A percentile compares a stretch with the other conserved stretches of the same genome.
phyloP scores from a whole-genome alignment of 2,113 vertebrate genomes.

The Myxocyprinus asiaticus region DNA sequence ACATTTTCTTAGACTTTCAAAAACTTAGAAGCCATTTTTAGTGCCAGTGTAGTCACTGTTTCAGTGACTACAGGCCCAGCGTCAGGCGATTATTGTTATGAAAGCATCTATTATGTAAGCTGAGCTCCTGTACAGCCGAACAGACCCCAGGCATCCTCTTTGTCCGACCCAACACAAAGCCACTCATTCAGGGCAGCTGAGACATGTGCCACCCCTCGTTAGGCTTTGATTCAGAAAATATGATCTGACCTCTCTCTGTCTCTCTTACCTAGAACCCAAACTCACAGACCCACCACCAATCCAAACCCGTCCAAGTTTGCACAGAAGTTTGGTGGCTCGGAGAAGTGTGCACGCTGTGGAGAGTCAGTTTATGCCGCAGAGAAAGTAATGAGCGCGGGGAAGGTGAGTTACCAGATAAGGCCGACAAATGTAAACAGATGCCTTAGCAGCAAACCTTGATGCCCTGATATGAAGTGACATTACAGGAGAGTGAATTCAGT shows the following conservation, averaged over 20 bases:
- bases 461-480: too few relatives aligned
- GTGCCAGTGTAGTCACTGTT: too few relatives aligned
- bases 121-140: slow-evolving; percentile 34
- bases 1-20: too few relatives aligned
- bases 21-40: too few relatives aligned
- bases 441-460: too few relatives aligned
- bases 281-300: slow-evolving; percentile 86
- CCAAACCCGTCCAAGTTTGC: slow-evolving; percentile 92
- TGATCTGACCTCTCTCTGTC: not conserved
- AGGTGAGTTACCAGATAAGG: slow-evolving; percentile 73
- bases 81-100: slow-evolving; percentile 64
- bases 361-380: slow-evolving; percentile 92
- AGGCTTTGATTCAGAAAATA: slow-evolving; percentile 36
- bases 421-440: too few relatives aligned
- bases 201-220: slow-evolving; percentile 16
- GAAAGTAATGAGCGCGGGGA: slow-evolving; percentile 93
- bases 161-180: slow-evolving; percentile 59
- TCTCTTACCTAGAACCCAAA: slow-evolving; percentile 62
- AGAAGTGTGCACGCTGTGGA: slow-evolving; percentile 90
- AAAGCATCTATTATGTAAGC: slow-evolving; percentile 67
- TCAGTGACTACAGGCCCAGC: not conserved
- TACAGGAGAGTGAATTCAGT: too few relatives aligned
- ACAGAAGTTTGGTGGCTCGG: slow-evolving; percentile 89
- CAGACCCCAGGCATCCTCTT: slow-evolving; percentile 32
- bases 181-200: slow-evolving; percentile 63